A percentile compares a stretch with the other conserved stretches of the same genome.
These are phyloP conservation scores for Ophraella communa DNA, from an alignment of 2,888 invertebrate genomes.

Conservation along the genomic window DNA sequence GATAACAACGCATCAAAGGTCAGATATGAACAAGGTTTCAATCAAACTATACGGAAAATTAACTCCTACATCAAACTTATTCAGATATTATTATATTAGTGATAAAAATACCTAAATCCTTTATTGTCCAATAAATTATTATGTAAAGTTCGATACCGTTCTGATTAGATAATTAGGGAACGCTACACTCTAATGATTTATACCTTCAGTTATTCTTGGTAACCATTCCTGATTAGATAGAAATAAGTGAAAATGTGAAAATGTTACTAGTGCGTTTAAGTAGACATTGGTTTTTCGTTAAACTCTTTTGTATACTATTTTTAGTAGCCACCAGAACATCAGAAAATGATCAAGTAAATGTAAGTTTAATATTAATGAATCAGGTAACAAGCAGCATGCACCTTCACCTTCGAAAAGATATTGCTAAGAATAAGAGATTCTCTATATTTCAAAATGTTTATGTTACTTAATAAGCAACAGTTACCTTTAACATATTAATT, in stretches of 20 bases:
- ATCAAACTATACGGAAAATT: too few relatives aligned
- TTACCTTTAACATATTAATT: too few relatives aligned
- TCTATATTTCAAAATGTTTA: too few relatives aligned
- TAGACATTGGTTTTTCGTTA: slow-evolving; percentile 21
- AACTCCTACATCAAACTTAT: neutral
- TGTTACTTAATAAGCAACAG: too few relatives aligned
- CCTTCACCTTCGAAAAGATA: too few relatives aligned
- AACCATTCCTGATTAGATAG: slow-evolving; percentile 1
- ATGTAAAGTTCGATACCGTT: neutral
- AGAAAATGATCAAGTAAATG: slow-evolving; percentile 2
- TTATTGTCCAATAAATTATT: neutral
- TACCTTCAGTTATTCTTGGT: slow-evolving; percentile 19
- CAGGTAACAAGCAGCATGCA: too few relatives aligned
- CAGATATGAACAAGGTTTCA: too few relatives aligned
- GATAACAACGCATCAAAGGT: too few relatives aligned
- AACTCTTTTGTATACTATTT: slow-evolving; percentile 20
- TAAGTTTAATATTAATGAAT: slow-evolving; percentile 3
- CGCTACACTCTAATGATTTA: slow-evolving; percentile 29
- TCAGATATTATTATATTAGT: neutral
- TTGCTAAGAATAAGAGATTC: too few relatives aligned
- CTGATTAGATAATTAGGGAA: slow-evolving; percentile 33
- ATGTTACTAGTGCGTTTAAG: slow-evolving; percentile 18
- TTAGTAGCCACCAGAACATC: slow-evolving; percentile 13
- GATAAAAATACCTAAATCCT: neutral
- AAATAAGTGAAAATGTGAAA: slow-evolving; percentile 17